Base-by-base conservation (phyloP, 30 jellyfish, hydroid and myxozoan species). In the Chrysaora quinquecirrha region DNA sequence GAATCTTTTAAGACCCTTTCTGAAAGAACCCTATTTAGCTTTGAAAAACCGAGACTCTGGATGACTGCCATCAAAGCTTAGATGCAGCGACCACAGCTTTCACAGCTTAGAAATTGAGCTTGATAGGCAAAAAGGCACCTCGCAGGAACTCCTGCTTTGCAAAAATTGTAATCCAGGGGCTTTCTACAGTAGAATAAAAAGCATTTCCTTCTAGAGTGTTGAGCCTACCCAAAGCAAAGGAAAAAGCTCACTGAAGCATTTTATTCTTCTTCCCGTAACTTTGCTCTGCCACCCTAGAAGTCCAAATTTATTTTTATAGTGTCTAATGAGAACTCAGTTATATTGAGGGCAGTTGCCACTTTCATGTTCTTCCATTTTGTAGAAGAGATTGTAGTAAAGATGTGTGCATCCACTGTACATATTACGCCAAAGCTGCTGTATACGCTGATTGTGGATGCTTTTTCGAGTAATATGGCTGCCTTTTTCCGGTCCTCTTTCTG, bases 361-460 rank as follows among this genome's bases (percentile, higher is more conserved):
- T n/a, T 35, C 88, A 16, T 67, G 31, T 16, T 67, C 92, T 66
- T 81, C 92, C 92, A 81, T 81, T 33, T n/a, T 20, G 38, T 60
- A 64, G 47, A 80, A 2, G 49, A 84, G 85, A 27, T 35, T 81
- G 48, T 86, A 66, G 87, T 75, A 86, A 33, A 47, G 19, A 19
- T 56, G 19, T 19, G 64, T 56, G 25, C 74, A 91, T 11, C 84
- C 92, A 19, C 65, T 48, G 81, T 20, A 86, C 14, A 86, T 72
- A 70, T 86, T 87, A 6, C 94, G 48, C 89, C 94, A 83, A 14
- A 83, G 62, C 0, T 87, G 46, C 48, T 86, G 93, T 3, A 86
- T 86, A 25, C 96, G 77, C 11, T 85, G 96, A 64, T 75, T 86
- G 63, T 86, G 96, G 6, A 64, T 72, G 72, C 96, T 86, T 63